Evolutionary conservation across 1,140 invertebrate species (phyloP), one percentile per base, ranked within the genome.

Genomic region (Drosophila oshimai): DNA sequence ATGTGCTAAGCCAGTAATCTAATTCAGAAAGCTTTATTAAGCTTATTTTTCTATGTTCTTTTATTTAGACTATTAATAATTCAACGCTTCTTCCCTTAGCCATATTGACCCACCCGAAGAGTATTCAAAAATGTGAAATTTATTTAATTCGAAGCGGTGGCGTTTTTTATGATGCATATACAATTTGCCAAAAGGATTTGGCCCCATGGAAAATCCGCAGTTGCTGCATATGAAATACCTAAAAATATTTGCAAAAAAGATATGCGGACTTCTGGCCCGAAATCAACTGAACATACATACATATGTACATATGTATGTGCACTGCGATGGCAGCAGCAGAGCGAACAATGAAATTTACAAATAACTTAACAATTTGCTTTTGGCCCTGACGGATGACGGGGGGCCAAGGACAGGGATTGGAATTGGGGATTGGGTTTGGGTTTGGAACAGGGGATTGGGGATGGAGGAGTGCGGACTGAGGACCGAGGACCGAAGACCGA

Each of bases 291-390:
- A 29, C 45, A 60, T 73, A 41, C 42, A n/a, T n/a, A n/a, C n/a
- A n/a, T n/a, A n/a, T n/a, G n/a, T n/a, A n/a, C n/a, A n/a, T n/a
- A n/a, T n/a, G n/a, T n/a, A n/a, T n/a, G n/a, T n/a, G n/a, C n/a
- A 65, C 55, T 41, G 24, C 28, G 29, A 34, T 12, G 65, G 33
- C 74, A 65, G 33, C 74, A 65, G 44, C 39, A 34, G 53, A 46
- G 42, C 44, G 67, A 58, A 76, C 72, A 76, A 50, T 58, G 68
- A 81, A 81, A 78, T 84, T 83, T 84, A 83, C 79, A 83, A 83
- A 83, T 83, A 83, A 84, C 69, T 83, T 83, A 83, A 83, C 79
- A 83, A 83, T 83, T 83, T 83, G 79, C 79, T 83, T 74, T 78
- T 78, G 58, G 79, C 74, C 74, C 69, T 77, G 62, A 73, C 76